These are phyloP conservation scores for Heterodera filipjevi DNA, from an alignment of 2,888 invertebrate species.

Conservation along the genomic window DNA sequence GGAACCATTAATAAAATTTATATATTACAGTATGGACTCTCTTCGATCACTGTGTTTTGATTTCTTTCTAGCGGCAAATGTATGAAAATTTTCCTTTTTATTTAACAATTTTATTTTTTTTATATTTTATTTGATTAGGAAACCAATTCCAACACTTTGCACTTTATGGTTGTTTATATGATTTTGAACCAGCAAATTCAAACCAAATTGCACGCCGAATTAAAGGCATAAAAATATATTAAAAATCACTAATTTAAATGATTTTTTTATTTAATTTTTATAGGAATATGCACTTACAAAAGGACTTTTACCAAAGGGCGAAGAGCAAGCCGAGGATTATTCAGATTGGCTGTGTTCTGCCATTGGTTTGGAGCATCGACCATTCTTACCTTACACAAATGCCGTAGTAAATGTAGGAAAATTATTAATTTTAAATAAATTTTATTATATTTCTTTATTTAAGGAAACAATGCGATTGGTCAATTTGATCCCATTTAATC, in stretches of 20 bases:
- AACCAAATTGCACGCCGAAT: slow-evolving; percentile 13
- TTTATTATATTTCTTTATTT: too few species aligned
- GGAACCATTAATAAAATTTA: not conserved
- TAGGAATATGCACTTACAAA: slow-evolving; percentile 11
- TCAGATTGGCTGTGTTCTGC: slow-evolving; percentile 15
- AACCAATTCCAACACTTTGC: slow-evolving; percentile 21
- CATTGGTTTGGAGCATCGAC: slow-evolving; percentile 22
- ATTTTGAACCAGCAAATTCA: slow-evolving; percentile 15
- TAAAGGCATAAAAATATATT: slow-evolving; percentile 6
- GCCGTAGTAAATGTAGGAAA: slow-evolving; percentile 35
- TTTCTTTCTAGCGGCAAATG: slow-evolving; percentile 26
- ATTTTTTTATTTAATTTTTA: not conserved
- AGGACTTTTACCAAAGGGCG: not conserved
- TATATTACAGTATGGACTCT: slow-evolving; percentile 13
- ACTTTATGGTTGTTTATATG: slow-evolving; percentile 22
- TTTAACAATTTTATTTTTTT: slow-evolving; percentile 7
- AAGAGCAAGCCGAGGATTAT: not conserved
- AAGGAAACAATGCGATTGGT: slow-evolving; percentile 32
- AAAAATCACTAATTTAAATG: not conserved
- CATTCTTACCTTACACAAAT: slow-evolving; percentile 35
- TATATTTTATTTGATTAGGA: slow-evolving; percentile 7
- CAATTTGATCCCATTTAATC: slow-evolving; percentile 29
- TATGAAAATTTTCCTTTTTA: not conserved
- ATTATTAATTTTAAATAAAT: not conserved
- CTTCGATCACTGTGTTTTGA: slow-evolving; percentile 25